phyloP scores from a whole-genome alignment of 2,888 invertebrate genomes.

The Hecatera dysodea region DNA sequence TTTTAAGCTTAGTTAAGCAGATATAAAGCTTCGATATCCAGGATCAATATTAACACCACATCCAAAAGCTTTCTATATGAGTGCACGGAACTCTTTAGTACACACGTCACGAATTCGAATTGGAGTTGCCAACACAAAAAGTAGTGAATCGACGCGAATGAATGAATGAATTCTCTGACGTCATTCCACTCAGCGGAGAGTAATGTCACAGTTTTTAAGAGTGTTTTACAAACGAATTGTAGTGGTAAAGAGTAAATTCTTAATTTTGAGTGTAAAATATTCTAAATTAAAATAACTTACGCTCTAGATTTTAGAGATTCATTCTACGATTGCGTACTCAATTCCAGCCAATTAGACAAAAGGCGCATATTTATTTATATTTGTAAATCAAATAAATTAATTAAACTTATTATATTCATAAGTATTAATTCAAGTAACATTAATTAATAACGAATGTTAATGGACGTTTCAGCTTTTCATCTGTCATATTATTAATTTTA shows the following conservation, averaged over 20 bases:
- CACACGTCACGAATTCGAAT: slow-evolving; percentile 61
- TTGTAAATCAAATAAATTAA: background rate
- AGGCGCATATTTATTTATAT: background rate
- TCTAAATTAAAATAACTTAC: too few relatives aligned
- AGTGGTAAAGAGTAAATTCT: background rate
- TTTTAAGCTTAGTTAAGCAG: background rate
- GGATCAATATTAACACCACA: slow-evolving; percentile 10
- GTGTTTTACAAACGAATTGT: background rate
- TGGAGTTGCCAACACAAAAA: slow-evolving; percentile 63
- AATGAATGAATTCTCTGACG: slow-evolving; percentile 53
- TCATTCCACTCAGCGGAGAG: slow-evolving; percentile 24
- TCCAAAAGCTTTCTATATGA: slow-evolving; percentile 35
- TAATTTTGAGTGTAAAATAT: background rate
- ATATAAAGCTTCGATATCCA: background rate
- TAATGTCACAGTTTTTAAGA: slow-evolving; percentile 23
- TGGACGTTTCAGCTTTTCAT: slow-evolving; percentile 35
- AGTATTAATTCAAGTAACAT: background rate
- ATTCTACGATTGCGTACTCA: too few relatives aligned
- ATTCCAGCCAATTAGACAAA: background rate
- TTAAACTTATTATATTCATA: background rate
- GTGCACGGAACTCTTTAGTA: slow-evolving; percentile 57
- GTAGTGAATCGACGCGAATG: slow-evolving; percentile 54
- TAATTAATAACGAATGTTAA: slow-evolving; percentile 24
- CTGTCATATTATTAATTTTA: slow-evolving; percentile 59
- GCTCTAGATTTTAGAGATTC: too few relatives aligned